These are phyloP conservation scores for Abramis brama DNA, from an alignment of 2,113 vertebrate species.

Conservation along the genomic window DNA sequence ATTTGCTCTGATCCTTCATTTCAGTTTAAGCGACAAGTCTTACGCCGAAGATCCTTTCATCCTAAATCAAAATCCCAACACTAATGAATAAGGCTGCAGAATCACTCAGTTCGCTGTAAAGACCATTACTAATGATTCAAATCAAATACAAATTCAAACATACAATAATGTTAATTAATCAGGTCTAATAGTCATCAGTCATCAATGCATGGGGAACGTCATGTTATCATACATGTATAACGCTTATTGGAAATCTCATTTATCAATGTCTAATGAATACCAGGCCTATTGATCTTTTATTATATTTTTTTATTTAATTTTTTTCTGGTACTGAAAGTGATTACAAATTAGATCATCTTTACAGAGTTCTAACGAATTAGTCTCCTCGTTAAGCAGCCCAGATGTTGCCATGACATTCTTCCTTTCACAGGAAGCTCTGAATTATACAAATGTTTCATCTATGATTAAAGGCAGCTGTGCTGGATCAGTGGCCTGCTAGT, in stretches of 20 bases:
- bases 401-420: background rate
- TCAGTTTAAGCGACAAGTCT: background rate
- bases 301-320: background rate
- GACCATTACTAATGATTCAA: background rate
- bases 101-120: background rate
- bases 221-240: background rate
- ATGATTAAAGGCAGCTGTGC: constrained; percentile 20
- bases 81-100: background rate
- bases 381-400: background rate
- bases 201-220: too few relatives aligned
- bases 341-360: too few relatives aligned
- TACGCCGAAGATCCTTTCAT: background rate
- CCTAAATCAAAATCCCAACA: background rate
- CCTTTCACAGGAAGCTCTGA: background rate
- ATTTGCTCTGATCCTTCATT: background rate
- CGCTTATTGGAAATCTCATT: background rate
- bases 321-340: too few relatives aligned
- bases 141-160: background rate
- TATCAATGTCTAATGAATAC: background rate
- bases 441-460: background rate
- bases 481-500: background rate
- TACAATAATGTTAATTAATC: background rate
- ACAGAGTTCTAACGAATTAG: background rate
- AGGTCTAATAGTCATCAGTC: background rate
- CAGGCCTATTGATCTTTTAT: background rate